Conservation (phyloP, 2,888 invertebrate species). For the Erpobdella octoculata region DNA sequence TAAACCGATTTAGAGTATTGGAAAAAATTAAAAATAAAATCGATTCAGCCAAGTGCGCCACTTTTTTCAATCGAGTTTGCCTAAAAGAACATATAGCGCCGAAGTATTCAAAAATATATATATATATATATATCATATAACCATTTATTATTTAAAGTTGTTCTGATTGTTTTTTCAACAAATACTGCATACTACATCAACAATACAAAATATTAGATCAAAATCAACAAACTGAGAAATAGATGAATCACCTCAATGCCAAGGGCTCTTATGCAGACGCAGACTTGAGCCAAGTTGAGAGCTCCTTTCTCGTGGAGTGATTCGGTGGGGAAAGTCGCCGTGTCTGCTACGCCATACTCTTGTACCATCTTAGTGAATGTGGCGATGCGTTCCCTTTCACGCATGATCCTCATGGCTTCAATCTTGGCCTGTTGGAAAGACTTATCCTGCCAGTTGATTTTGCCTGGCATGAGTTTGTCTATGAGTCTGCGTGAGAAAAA, state of each 20-base stretch:
- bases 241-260: conserved; percentile 36
- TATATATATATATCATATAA: no score
- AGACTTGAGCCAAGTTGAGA: conserved; percentile 38
- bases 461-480: conserved; percentile 35
- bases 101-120: no score
- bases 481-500: conserved; percentile 36
- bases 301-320: conserved; percentile 37
- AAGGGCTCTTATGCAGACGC: conserved; percentile 35
- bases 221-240: no score
- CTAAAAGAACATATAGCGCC: no score
- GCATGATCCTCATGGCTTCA: conserved; percentile 37
- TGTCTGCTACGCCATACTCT: conserved; percentile 36
- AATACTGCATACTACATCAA: no score
- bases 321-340: conserved; percentile 38
- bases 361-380: conserved; percentile 35
- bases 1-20: no score
- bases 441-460: conserved; percentile 36
- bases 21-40: no score
- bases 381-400: conserved; percentile 37
- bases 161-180: no score
- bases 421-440: conserved; percentile 38
- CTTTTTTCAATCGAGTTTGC: no score
- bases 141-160: no score
- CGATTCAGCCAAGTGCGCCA: no score
- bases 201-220: no score